Evolutionary conservation across 2,888 invertebrate species (phyloP).

Genomic region (Orgyia antiqua): DNA sequence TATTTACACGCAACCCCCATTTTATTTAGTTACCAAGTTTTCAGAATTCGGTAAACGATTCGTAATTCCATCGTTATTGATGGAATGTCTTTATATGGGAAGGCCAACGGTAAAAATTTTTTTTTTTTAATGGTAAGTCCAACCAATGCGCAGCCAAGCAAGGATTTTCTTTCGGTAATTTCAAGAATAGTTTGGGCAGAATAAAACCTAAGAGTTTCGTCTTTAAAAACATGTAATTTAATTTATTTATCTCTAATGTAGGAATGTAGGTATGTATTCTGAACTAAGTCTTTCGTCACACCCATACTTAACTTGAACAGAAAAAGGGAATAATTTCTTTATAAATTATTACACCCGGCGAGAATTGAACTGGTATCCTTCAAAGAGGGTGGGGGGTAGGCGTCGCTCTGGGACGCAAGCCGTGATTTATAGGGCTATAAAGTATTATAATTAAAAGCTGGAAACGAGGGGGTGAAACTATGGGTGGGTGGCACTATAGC

Average conservation of each 20-base stretch:
- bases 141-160: no score
- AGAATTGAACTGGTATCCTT: slow-evolving; percentile 84
- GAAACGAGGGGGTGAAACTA: slow-evolving; percentile 62
- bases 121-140: no score
- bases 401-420: slow-evolving; percentile 61
- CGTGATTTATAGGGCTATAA: slow-evolving; percentile 87
- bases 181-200: no score
- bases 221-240: no score
- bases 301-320: slow-evolving; percentile 29
- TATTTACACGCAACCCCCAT: slow-evolving; percentile 63
- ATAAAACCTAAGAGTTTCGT: no score
- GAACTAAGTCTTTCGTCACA: slow-evolving; percentile 22
- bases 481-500: slow-evolving; percentile 60
- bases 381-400: slow-evolving; percentile 51
- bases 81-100: no score
- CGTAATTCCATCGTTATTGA: slow-evolving; percentile 25
- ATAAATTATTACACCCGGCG: slow-evolving; percentile 81
- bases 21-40: slow-evolving; percentile 48
- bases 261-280: no score
- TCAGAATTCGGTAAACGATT: slow-evolving; percentile 35
- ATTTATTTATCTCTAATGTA: no score
- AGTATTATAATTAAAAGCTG: slow-evolving; percentile 88
- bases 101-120: no score
- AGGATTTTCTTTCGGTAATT: no score
- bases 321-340: slow-evolving; percentile 80